A percentile compares a stretch with the other conserved stretches of the same genome.
Conservation (phyloP, 30 jellyfish, hydroid and myxozoan species). For the Hydractinia echinata region DNA sequence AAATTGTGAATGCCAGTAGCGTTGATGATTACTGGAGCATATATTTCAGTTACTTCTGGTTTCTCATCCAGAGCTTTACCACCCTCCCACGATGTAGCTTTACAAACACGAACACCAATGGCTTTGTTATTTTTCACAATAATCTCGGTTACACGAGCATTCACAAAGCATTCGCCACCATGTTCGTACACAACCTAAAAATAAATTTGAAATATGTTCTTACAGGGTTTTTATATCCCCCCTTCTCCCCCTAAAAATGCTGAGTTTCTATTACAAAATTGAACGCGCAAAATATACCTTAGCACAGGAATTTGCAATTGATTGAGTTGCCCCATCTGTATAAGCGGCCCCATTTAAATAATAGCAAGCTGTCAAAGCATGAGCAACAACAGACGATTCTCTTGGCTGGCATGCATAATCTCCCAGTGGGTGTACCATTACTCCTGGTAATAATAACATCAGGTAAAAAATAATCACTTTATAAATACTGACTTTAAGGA, state of each 20-base stretch:
- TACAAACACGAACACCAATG: constrained; percentile 89
- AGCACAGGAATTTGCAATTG: constrained; percentile 69
- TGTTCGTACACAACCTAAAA: constrained; percentile 69
- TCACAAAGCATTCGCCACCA: constrained; percentile 84
- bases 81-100: constrained; percentile 71
- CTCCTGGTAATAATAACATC: constrained; percentile 39
- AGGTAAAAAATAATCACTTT: no score
- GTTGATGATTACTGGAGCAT: constrained; percentile 72
- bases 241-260: no score
- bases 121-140: constrained; percentile 53
- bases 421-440: constrained; percentile 87
- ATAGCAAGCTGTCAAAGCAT: constrained; percentile 76
- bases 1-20: constrained; percentile 85
- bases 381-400: constrained; percentile 78
- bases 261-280: not conserved
- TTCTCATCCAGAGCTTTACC: constrained; percentile 50
- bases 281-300: constrained; percentile 32
- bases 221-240: no score
- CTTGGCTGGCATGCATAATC: constrained; percentile 90
- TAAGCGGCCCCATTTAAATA: constrained; percentile 88
- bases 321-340: constrained; percentile 79
- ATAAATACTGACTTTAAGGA: not conserved
- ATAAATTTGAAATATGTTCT: not conserved
- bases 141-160: constrained; percentile 73
- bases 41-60: constrained; percentile 65